These are phyloP conservation scores for Microchirus variegatus DNA, from an alignment of 2,797 vertebrate genomes.

Conservation along the genomic window DNA sequence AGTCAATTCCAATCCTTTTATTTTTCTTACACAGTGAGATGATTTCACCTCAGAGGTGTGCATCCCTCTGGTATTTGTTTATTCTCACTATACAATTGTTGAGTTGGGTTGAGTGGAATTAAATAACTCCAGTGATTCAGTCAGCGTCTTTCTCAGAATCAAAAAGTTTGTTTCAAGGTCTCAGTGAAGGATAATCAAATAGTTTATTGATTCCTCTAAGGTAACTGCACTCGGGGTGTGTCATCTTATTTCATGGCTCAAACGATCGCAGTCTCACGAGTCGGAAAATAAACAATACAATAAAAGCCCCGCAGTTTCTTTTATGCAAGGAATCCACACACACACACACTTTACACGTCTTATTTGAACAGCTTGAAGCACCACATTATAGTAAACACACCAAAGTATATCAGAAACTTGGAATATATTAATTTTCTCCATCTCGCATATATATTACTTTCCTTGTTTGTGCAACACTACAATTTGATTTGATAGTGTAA, in stretches of 20 bases:
- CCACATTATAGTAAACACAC: neutral
- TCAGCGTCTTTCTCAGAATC: slow-evolving; percentile 23
- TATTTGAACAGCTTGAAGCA: neutral
- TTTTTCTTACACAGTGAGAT: too few species aligned
- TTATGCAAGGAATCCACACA: neutral
- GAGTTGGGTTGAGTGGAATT: neutral
- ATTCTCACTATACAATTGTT: neutral
- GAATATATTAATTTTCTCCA: too few species aligned
- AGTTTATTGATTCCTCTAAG: slow-evolving; percentile 54
- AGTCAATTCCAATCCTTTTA: too few species aligned
- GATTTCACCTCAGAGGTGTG: neutral
- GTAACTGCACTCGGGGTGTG: slow-evolving; percentile 8
- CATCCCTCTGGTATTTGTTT: neutral
- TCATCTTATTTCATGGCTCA: neutral
- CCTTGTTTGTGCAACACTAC: neutral
- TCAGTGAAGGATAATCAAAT: slow-evolving; percentile 41
- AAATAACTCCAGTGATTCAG: slow-evolving; percentile 9
- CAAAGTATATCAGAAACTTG: too few species aligned
- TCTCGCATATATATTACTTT: neutral
- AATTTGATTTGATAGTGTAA: neutral
- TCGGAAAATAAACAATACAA: slow-evolving; percentile 1
- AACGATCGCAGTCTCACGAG: slow-evolving; percentile 3
- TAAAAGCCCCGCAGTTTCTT: slow-evolving; percentile 5
- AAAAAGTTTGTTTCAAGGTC: slow-evolving; percentile 37
- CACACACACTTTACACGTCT: neutral